phyloP scores from a whole-genome alignment of 2,113 vertebrate species.

The Hemiprocne comata region DNA sequence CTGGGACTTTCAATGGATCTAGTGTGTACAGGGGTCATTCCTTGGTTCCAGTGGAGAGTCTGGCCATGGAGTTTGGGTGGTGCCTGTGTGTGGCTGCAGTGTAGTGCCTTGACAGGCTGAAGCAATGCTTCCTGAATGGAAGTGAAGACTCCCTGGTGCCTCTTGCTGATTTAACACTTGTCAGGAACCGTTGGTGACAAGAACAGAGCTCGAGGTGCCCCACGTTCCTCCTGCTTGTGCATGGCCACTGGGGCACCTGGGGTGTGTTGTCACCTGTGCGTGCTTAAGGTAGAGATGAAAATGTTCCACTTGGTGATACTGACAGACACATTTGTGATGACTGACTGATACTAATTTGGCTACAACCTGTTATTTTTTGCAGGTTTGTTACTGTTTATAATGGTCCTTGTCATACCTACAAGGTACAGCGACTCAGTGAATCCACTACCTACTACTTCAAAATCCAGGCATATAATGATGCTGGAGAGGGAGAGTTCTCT shows the following conservation, averaged over 20 bases:
- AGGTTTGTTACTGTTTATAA: slow-evolving; percentile 82
- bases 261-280: not conserved
- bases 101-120: not conserved
- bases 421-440: slow-evolving; percentile 81
- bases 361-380: not conserved
- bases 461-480: slow-evolving; percentile 81
- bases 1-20: not conserved
- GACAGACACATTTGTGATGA: rapidly evolving
- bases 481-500: slow-evolving; percentile 79
- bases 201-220: not conserved
- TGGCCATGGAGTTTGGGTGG: not conserved
- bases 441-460: slow-evolving; percentile 80
- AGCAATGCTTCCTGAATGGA: too few species aligned
- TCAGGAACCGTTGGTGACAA: rapidly evolving
- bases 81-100: not conserved
- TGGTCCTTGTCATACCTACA: slow-evolving; percentile 81
- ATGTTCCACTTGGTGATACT: rapidly evolving
- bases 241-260: rapidly evolving
- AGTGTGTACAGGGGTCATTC: not conserved
- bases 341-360: not conserved
- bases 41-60: not conserved
- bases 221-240: rapidly evolving
- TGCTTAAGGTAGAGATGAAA: rapidly evolving
- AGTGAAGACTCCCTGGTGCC: not conserved
- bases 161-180: not conserved